phyloP scores from a whole-genome alignment of 2,888 invertebrate species.

The Dryobotodes eremita region DNA sequence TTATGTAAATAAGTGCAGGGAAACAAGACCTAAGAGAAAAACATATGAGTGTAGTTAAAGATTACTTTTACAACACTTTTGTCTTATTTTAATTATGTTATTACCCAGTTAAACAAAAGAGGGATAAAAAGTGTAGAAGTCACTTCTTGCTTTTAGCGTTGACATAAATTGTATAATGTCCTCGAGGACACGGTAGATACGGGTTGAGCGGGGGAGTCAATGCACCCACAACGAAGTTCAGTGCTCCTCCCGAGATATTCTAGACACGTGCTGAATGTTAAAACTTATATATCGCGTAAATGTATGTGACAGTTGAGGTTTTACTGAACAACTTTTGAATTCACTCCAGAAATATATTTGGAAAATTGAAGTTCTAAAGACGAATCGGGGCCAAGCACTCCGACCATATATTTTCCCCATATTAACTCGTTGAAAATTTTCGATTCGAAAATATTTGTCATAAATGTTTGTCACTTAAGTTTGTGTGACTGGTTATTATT shows the following conservation, averaged over 20 bases:
- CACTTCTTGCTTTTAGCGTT: constrained; percentile 68
- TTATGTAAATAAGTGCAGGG: constrained; percentile 74
- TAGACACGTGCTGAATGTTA: constrained; percentile 81
- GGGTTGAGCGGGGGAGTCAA: constrained; percentile 77
- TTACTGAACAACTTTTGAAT: constrained; percentile 68
- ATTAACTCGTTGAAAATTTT: constrained; percentile 52
- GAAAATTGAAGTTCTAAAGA: constrained; percentile 72
- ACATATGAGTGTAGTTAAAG: constrained; percentile 9
- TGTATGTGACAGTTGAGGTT: constrained; percentile 76
- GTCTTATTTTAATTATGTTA: constrained; percentile 44
- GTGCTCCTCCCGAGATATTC: constrained; percentile 79
- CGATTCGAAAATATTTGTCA: constrained; percentile 60
- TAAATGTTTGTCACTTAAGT: constrained; percentile 56
- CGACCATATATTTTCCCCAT: constrained; percentile 55
- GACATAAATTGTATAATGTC: constrained; percentile 75
- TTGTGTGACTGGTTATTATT: constrained; percentile 48
- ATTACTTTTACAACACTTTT: constrained; percentile 46
- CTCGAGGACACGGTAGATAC: constrained; percentile 64
- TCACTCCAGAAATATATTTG: constrained; percentile 67
- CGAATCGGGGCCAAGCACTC: constrained; percentile 59
- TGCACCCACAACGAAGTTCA: constrained; percentile 84
- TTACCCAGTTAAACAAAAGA: constrained; percentile 42
- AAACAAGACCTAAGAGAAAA: constrained; percentile 34
- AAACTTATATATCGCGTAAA: constrained; percentile 77
- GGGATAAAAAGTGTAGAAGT: constrained; percentile 48